A percentile compares a stretch with the other conserved stretches of the same genome.
Conservation (phyloP, 1,140 invertebrate genomes). For the Nephila pilipes region DNA sequence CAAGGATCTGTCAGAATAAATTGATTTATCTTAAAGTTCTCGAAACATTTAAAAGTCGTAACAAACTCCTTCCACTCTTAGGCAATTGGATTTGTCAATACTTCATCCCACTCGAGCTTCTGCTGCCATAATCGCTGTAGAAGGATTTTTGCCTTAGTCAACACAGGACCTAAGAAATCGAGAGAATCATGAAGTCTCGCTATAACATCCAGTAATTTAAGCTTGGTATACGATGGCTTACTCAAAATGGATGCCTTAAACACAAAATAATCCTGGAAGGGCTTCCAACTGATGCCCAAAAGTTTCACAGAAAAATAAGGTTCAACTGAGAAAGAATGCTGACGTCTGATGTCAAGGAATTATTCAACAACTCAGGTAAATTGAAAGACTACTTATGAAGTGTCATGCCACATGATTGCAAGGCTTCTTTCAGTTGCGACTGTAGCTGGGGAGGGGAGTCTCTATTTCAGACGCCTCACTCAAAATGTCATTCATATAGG, state of each 20-base stretch:
- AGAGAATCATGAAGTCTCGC: not conserved
- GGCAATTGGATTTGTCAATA: not conserved
- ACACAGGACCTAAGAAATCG: not conserved
- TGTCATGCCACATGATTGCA: not conserved
- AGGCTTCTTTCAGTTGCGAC: not conserved
- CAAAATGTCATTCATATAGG: too few species aligned
- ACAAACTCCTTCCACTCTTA: not conserved
- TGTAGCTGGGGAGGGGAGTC: not conserved
- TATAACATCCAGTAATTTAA: not conserved
- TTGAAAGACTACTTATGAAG: conserved; percentile 18
- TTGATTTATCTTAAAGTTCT: not conserved
- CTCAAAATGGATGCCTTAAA: not conserved
- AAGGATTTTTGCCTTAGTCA: conserved; percentile 23
- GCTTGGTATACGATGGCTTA: not conserved
- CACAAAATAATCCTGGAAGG: too few species aligned
- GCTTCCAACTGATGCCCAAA: not conserved
- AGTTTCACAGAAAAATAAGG: not conserved
- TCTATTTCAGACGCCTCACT: not conserved
- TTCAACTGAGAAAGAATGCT: not conserved
- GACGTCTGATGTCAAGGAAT: not conserved
- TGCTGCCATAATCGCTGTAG: not conserved
- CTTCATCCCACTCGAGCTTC: not conserved
- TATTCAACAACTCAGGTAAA: not conserved
- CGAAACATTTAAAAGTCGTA: not conserved
- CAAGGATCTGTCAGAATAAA: not conserved